A percentile compares a stretch with the other conserved stretches of the same genome.
Evolutionary conservation across 2,797 vertebrate genomes (phyloP).

Genomic region (Melanotaenia nigrans): DNA sequence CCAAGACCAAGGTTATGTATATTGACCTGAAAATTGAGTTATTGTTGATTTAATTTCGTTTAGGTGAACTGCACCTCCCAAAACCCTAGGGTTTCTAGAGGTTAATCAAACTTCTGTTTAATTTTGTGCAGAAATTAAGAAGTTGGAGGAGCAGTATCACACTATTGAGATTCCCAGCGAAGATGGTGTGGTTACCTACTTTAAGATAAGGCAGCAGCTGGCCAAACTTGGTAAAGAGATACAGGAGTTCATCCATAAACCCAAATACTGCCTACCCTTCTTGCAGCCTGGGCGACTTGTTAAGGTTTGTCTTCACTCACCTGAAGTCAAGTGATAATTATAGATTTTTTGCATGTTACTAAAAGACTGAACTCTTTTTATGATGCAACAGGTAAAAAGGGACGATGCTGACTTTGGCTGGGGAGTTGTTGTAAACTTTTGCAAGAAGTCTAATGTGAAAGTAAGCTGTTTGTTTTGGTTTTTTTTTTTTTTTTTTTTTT

Average conservation of each 20-base stretch:
- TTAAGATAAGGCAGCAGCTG: constrained; percentile 96
- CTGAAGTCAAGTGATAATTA: background rate
- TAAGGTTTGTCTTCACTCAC: constrained; percentile 81
- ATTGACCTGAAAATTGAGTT: too few species aligned
- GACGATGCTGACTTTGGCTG: constrained; percentile 94
- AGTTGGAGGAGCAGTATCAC: constrained; percentile 91
- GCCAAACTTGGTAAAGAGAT: constrained; percentile 94
- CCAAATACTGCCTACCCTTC: constrained; percentile 96
- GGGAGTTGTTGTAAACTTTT: constrained; percentile 97
- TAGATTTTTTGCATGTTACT: background rate
- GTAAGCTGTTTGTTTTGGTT: constrained; percentile 68
- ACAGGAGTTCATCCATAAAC: constrained; percentile 94
- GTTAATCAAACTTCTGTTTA: background rate
- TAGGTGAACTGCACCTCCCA: too few species aligned
- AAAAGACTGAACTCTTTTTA: constrained; percentile 1
- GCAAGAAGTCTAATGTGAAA: constrained; percentile 95
- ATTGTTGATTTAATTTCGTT: too few species aligned
- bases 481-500: accelerated
- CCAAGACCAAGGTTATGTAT: too few species aligned
- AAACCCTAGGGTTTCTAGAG: too few species aligned
- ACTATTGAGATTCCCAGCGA: constrained; percentile 94
- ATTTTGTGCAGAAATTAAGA: constrained; percentile 87
- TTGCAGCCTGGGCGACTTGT: constrained; percentile 94
- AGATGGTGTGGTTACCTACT: constrained; percentile 93
- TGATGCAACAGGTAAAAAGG: constrained; percentile 88